Conservation (phyloP, 2,888 invertebrate species). For the Agrotis ipsilon region DNA sequence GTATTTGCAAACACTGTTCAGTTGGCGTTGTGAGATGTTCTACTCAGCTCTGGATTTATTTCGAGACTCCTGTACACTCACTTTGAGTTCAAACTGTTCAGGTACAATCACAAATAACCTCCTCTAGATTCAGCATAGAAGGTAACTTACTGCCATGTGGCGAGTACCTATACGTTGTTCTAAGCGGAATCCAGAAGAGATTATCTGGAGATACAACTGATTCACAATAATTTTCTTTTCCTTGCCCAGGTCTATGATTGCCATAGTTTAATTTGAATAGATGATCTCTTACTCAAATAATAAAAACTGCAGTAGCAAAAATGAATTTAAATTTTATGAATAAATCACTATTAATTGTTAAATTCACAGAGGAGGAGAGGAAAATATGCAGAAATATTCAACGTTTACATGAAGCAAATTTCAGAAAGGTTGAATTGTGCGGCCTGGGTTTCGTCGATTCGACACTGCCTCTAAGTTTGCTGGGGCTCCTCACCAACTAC, state of each 20-base stretch:
- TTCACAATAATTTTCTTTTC: too few species aligned
- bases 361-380: conserved; percentile 5
- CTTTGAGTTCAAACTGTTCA: conserved; percentile 20
- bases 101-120: conserved; percentile 2
- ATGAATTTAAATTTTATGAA: background rate
- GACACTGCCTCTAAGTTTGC: background rate
- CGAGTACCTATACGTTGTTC: too few species aligned
- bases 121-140: too few species aligned
- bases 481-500: conserved; percentile 18
- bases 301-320: too few species aligned
- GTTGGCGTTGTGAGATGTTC: conserved; percentile 24
- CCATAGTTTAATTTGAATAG: too few species aligned
- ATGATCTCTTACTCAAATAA: too few species aligned
- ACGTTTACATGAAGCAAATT: conserved; percentile 8
- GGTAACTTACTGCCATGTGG: too few species aligned
- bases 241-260: too few species aligned
- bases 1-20: conserved; percentile 24
- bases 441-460: conserved; percentile 7
- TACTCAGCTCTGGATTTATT: conserved; percentile 9
- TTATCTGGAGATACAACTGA: too few species aligned
- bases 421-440: conserved; percentile 14
- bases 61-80: conserved; percentile 24
- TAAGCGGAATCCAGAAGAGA: too few species aligned
- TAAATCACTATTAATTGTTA: background rate
- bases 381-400: conserved; percentile 22